Base-by-base conservation (phyloP, 1,140 invertebrate genomes). In the Heliconius eleuchia region DNA sequence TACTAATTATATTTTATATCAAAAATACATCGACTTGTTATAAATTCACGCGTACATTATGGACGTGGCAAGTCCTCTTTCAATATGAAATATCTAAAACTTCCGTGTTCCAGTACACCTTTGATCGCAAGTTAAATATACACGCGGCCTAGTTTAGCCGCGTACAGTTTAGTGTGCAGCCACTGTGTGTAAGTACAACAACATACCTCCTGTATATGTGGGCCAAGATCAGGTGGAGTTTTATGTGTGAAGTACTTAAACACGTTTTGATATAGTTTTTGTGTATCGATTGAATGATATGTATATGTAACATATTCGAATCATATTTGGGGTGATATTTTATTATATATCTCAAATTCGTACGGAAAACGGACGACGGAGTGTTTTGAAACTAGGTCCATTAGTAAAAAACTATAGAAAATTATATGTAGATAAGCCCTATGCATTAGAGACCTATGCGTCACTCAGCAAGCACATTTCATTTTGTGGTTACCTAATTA, bases 61-160 rank as follows among this genome's bases (percentile, higher is more conserved):
- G 30, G 60, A 66, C 60, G 73, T 71, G 76, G 60, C 60, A 7
- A 66, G 19, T 18, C 72, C 82, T 30, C 74, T 75, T 66, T 39
- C 50, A 70, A 78, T 74, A 74, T 84, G 78, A 80, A 83, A 78
- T 79, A 77, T 83, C 78, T 71, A 80, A 73, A 77, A 80, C 84
- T 86, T 86, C 84, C 84, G 83, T 84, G 80, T 84, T 80, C 78
- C 50, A 80, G 73, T 75, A 79, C 81, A 81, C 80, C 80, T 86
- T 86, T 86, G 84, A 84, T 84, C 83, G 81, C 81, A 16, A 5
- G 60, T 66, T 66, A 66, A 66, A 66, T 66, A 66, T 66, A 66
- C 30, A 66, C 60, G 60, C 60, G 60, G 60, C 60, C 60, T 30
- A 66, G 60, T 66, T 66, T 16, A 30, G 13, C 23, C 27, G 60